These are phyloP conservation scores for Drosophila sordidapex DNA, from an alignment of 2,888 invertebrate species.

Conservation along the genomic window DNA sequence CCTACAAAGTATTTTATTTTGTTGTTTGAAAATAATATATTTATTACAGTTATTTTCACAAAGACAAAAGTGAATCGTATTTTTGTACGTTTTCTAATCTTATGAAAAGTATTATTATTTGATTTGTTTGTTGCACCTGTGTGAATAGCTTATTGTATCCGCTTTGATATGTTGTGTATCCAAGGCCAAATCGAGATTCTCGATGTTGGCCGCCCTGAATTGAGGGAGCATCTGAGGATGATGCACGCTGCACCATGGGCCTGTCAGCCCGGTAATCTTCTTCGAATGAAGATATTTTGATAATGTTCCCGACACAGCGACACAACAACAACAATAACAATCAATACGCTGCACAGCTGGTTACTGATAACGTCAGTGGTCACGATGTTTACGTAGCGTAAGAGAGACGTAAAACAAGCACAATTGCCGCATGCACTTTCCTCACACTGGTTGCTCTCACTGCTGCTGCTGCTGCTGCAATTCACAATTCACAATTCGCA, in stretches of 20 bases:
- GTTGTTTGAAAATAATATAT: background rate
- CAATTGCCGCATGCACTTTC: constrained; percentile 24
- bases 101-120: background rate
- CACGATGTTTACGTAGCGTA: constrained; percentile 14
- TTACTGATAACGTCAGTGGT: constrained; percentile 3
- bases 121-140: constrained; percentile 77
- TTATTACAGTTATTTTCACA: background rate
- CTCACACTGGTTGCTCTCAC: constrained; percentile 33
- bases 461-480: constrained; percentile 27
- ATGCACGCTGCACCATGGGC: constrained; percentile 86
- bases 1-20: background rate
- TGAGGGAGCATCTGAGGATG: constrained; percentile 85
- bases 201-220: constrained; percentile 84
- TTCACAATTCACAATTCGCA: constrained; percentile 40
- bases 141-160: constrained; percentile 85
- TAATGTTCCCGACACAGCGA: constrained; percentile 67
- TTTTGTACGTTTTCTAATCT: background rate
- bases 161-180: constrained; percentile 85
- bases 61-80: background rate
- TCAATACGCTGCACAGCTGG: constrained; percentile 37
- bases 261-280: constrained; percentile 85
- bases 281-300: constrained; percentile 85
- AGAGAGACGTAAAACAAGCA: constrained; percentile 18
- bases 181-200: constrained; percentile 85
- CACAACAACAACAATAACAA: constrained; percentile 53